Base-by-base conservation (phyloP, 2,888 invertebrate species). In the Orchesella flavescens region DNA sequence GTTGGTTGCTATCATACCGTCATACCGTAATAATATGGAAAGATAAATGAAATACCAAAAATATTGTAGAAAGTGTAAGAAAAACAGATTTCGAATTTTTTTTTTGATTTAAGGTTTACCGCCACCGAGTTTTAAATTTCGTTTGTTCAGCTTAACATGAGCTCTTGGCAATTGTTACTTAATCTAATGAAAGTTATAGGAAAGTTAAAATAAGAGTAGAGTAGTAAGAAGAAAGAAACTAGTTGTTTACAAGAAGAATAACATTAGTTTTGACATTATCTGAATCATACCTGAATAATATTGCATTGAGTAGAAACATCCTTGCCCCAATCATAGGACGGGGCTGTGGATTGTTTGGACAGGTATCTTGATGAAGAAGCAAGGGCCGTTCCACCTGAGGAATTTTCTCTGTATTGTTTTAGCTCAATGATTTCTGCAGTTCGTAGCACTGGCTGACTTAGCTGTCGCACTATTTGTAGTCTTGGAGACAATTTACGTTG, bases 281-380 rank as follows among this genome's bases (percentile, higher is more conserved):
- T n/a, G n/a, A n/a, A n/a, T 34, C 63, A 72, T 83, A 87, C 85
- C 85, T 84, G 79, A 9, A 77, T 81, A 65, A 84, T 80, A 43
- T 84, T 84, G 68, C 85, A 86, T 15, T 86, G 84, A 19, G 75
- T 75, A 74, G 85, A 84, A 23, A 84, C 85, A 75, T 86, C 85
- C 69, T 77, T 80, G 59, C 79, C 71, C 86, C 84, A 86, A 59
- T 81, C 78, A n/a, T 72, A 77, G 15, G 81, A 73, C 3, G 66
- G 34, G 10, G 75, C 79, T 9, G 85, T 75, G n/a, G 85, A 84
- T n/a, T 77, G 78, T 24, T 81, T 86, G 44, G 82, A 24, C 24
- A 79, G 76, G 44, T 66, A 68, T 61, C 71, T 72, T 23, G 21
- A 34, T n/a, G 73, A 21, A 21, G 53, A 43, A 46, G 72, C 15